A percentile compares a stretch with the other conserved stretches of the same genome.
Conservation (phyloP, 2,113 vertebrate species). For the Gila orcuttii region DNA sequence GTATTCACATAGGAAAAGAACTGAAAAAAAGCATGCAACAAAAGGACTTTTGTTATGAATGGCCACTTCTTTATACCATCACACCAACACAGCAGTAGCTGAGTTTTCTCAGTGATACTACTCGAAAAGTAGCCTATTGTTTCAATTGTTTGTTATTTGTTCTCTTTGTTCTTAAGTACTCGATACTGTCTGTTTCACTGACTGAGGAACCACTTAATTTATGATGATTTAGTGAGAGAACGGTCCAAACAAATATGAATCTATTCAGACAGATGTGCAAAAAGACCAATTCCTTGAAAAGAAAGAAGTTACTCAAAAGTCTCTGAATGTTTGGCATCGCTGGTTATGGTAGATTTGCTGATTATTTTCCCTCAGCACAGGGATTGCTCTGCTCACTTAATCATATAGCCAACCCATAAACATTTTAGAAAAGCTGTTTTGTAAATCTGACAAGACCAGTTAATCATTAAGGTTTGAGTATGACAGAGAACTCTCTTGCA, state of each 20-base stretch:
- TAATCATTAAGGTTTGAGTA: background rate
- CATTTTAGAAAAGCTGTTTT: background rate
- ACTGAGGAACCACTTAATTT: background rate
- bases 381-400: background rate
- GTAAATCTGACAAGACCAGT: slow-evolving; percentile 8
- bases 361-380: background rate
- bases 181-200: background rate
- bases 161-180: background rate
- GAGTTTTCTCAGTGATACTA: background rate
- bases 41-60: background rate
- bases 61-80: background rate
- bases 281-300: background rate
- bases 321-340: background rate
- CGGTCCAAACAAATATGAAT: background rate
- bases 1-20: background rate
- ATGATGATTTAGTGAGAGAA: background rate
- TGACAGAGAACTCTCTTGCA: background rate
- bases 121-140: background rate
- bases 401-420: background rate
- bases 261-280: background rate
- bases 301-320: background rate
- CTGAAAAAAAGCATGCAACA: background rate
- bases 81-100: background rate
- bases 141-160: background rate
- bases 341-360: background rate